Evolutionary conservation across 2,113 vertebrate genomes (phyloP).

Genomic region (Petaurus breviceps): DNA sequence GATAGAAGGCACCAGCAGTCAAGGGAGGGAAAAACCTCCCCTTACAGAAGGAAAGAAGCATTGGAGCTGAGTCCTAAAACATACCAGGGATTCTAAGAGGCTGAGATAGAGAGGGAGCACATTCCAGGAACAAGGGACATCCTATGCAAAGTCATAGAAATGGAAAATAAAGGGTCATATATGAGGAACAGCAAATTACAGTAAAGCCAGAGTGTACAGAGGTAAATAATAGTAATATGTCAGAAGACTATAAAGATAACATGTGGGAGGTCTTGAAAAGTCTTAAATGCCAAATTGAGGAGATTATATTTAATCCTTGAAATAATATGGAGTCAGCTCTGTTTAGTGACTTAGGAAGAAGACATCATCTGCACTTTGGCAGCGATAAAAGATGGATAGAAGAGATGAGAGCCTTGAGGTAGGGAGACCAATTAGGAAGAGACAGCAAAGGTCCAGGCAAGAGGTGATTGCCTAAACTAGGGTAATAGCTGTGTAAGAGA

Average conservation of each 20-base stretch:
- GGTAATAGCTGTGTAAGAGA: neutral
- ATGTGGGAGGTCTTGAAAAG: neutral
- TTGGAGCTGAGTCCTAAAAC: neutral
- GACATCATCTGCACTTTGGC: neutral
- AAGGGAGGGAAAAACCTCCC: neutral
- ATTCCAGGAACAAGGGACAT: neutral
- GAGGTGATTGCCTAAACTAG: no score
- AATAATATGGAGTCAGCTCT: neutral
- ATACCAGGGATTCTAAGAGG: neutral
- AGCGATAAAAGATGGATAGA: neutral
- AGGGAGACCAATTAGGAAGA: neutral
- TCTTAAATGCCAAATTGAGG: neutral
- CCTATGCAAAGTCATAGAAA: neutral
- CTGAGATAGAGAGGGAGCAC: neutral
- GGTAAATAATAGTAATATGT: neutral
- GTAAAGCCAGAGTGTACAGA: neutral
- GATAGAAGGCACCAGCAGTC: neutral
- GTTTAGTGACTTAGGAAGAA: neutral
- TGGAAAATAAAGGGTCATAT: neutral
- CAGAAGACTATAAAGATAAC: neutral
- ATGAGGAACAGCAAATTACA: neutral
- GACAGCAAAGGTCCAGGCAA: neutral
- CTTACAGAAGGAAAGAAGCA: neutral
- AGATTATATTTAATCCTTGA: neutral
- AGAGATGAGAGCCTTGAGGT: neutral